A percentile compares a stretch with the other conserved stretches of the same genome.
Evolutionary conservation across 2,888 invertebrate species (phyloP).

Genomic region (Lamellibrachia columna): DNA sequence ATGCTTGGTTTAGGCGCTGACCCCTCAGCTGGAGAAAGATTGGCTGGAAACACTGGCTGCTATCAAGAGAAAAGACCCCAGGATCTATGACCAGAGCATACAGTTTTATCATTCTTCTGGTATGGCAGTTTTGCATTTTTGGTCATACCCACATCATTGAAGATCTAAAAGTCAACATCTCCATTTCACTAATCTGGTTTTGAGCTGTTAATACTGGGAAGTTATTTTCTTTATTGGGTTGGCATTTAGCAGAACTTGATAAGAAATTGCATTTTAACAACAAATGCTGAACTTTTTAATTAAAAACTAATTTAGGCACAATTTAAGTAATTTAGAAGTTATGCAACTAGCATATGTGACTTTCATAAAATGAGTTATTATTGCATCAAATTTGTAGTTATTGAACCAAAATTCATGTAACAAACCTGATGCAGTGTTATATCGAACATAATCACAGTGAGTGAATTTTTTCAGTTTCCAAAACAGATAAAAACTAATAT

Average conservation of each 20-base stretch:
- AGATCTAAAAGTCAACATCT: neutral
- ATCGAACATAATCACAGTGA: neutral
- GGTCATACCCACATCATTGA: neutral
- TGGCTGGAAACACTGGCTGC: slow-evolving; percentile 87
- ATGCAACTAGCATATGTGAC: neutral
- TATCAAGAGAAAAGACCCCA: slow-evolving; percentile 87
- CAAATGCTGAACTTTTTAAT: no score
- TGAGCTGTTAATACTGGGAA: neutral
- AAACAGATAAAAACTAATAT: neutral
- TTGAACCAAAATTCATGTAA: neutral
- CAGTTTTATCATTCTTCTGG: slow-evolving; percentile 54
- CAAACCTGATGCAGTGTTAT: neutral
- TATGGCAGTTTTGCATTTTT: neutral
- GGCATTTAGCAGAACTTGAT: no score
- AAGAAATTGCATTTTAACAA: no score
- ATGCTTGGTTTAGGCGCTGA: slow-evolving; percentile 68
- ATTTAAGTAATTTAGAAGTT: neutral
- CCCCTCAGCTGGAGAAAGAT: slow-evolving; percentile 80
- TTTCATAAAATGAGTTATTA: neutral
- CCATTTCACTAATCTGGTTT: neutral
- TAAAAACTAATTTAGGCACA: neutral
- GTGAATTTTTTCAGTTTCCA: neutral
- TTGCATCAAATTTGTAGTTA: neutral
- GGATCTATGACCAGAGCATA: slow-evolving; percentile 81
- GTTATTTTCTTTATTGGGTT: neutral